phyloP scores from a whole-genome alignment of 2,113 vertebrate species.

The Phaethon lepturus region DNA sequence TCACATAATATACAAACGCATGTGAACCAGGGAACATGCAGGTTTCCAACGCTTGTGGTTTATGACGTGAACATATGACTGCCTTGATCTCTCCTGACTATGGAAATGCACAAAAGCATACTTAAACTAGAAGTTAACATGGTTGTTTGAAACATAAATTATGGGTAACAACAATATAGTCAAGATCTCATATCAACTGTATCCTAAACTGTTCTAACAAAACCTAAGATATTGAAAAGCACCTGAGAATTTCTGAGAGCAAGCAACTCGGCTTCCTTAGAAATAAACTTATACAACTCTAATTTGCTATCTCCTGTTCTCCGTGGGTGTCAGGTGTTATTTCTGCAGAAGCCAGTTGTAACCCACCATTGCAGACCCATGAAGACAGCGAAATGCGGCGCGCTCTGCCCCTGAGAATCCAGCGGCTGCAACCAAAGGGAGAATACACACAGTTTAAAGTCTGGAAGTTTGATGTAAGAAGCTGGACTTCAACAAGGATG shows the following conservation, averaged over 20 bases:
- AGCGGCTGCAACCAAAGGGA: not conserved
- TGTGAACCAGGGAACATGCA: accelerated
- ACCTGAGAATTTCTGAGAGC: not conserved
- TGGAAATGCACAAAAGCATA: not conserved
- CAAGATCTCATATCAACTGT: accelerated
- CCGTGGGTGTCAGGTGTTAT: accelerated
- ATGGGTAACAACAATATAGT: not conserved
- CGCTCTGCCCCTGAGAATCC: not conserved
- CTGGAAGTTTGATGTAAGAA: not conserved
- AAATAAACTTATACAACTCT: not conserved
- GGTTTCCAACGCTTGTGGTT: not conserved
- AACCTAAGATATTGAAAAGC: not conserved
- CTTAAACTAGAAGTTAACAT: not conserved
- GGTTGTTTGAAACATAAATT: not conserved
- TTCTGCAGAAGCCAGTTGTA: not conserved
- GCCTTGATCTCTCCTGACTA: not conserved
- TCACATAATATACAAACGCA: not conserved
- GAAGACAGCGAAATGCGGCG: accelerated
- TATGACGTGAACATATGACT: accelerated
- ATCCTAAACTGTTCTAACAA: not conserved
- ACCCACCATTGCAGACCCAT: not conserved
- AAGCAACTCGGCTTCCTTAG: not conserved
- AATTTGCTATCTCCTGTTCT: not conserved
- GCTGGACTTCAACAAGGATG: not conserved
- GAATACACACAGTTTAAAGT: not conserved